A percentile compares a stretch with the other conserved stretches of the same genome.
These are phyloP conservation scores for Lordiphosa clarofinis DNA, from an alignment of 1,140 invertebrate genomes.

Conservation along the genomic window DNA sequence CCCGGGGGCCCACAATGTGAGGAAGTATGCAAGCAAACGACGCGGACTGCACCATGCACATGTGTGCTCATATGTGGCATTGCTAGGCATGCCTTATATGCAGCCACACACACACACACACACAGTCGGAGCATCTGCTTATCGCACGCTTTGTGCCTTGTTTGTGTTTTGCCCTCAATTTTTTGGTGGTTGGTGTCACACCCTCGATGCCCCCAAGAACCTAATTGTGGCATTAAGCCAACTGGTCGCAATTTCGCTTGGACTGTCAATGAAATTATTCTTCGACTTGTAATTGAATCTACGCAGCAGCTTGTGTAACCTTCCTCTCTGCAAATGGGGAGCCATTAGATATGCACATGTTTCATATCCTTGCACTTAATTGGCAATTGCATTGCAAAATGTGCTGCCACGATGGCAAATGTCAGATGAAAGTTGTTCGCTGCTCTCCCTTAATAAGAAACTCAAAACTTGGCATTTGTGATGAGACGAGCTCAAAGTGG, in stretches of 20 bases:
- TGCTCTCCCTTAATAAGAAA: too few species aligned
- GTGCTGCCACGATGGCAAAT: slow-evolving; percentile 4
- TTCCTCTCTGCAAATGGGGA: neutral
- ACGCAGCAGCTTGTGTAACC: slow-evolving; percentile 17
- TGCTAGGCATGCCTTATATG: slow-evolving; percentile 10
- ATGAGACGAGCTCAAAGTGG: slow-evolving; percentile 3
- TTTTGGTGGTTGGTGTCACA: slow-evolving; percentile 1
- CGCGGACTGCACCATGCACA: neutral
- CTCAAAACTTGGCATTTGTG: slow-evolving; percentile 5
- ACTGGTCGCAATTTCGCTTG: slow-evolving; percentile 42
- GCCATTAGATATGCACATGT: slow-evolving; percentile 11
- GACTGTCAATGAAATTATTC: slow-evolving; percentile 53
- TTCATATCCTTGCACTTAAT: slow-evolving; percentile 8
- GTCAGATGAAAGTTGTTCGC: slow-evolving; percentile 12
- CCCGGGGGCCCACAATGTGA: slow-evolving; percentile 38
- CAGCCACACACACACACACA: neutral
- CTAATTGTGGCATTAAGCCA: slow-evolving; percentile 37
- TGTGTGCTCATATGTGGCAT: slow-evolving; percentile 21
- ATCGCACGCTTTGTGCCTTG: slow-evolving; percentile 10
- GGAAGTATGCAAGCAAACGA: slow-evolving; percentile 1
- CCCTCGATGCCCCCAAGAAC: neutral
- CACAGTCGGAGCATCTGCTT: slow-evolving; percentile 1
- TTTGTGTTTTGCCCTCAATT: slow-evolving; percentile 5
- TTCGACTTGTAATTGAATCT: slow-evolving; percentile 63
- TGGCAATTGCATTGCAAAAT: slow-evolving; percentile 4